phyloP scores from a whole-genome alignment of 2,888 invertebrate genomes.

The Aquatica leii region DNA sequence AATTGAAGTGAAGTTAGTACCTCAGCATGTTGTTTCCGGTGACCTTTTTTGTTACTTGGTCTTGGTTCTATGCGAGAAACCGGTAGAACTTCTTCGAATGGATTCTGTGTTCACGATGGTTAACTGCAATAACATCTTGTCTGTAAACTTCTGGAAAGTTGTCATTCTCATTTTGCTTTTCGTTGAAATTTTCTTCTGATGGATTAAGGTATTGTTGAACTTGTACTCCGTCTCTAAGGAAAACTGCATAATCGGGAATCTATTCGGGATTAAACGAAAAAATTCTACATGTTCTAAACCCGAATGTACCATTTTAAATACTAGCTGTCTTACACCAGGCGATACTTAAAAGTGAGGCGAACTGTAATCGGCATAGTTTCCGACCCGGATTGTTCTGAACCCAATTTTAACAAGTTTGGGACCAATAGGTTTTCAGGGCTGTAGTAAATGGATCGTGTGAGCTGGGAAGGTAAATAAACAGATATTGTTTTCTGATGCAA shows the following conservation, averaged over 20 bases:
- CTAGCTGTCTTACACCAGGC: too few relatives aligned
- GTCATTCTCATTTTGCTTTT: neutral
- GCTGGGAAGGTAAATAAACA: slow-evolving; percentile 13
- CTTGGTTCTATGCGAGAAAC: neutral
- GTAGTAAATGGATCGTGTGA: slow-evolving; percentile 14
- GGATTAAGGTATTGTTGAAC: neutral
- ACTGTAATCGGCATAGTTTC: too few relatives aligned
- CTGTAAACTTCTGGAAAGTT: neutral
- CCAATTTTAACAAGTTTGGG: too few relatives aligned
- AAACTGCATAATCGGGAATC: neutral
- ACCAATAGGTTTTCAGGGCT: slow-evolving; percentile 15
- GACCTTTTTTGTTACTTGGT: neutral
- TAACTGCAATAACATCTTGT: neutral
- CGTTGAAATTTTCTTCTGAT: neutral
- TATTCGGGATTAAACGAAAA: too few relatives aligned
- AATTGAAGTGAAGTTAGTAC: neutral
- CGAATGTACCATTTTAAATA: too few relatives aligned
- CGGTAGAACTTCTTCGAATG: neutral
- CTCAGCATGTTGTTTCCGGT: neutral
- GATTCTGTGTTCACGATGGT: neutral
- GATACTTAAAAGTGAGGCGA: too few relatives aligned
- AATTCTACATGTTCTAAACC: too few relatives aligned
- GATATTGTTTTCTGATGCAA: slow-evolving; percentile 11
- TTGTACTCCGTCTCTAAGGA: neutral
- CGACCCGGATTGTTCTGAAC: too few relatives aligned